These are phyloP conservation scores for Eulemur rubriventer DNA, from an alignment of 2,797 vertebrate genomes.

Conservation along the genomic window DNA sequence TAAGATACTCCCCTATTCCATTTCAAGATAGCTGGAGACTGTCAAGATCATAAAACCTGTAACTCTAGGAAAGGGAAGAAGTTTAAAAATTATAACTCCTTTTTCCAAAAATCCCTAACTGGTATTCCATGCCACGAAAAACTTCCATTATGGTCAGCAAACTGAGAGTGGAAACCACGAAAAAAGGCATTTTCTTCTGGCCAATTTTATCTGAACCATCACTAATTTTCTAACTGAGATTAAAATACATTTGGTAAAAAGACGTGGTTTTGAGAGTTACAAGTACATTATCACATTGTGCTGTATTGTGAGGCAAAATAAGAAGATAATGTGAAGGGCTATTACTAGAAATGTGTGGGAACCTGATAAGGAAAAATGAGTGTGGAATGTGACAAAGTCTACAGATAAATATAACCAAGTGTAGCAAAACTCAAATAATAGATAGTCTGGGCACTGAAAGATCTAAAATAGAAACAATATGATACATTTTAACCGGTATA, in stretches of 20 bases:
- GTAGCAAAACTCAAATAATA: not conserved
- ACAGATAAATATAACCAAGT: conserved; percentile 25
- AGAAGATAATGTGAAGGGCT: not conserved
- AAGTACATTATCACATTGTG: not conserved
- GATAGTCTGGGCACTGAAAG: conserved; percentile 1
- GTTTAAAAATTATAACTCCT: not conserved
- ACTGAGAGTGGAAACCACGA: not conserved
- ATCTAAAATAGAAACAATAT: not conserved
- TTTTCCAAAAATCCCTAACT: not conserved
- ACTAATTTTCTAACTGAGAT: conserved; percentile 46
- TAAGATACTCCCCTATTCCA: not conserved
- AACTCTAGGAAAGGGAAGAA: conserved; percentile 14
- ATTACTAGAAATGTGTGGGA: conserved; percentile 30
- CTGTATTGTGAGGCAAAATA: not conserved
- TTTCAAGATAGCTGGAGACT: not conserved
- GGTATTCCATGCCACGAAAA: not conserved
- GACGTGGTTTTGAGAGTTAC: not conserved
- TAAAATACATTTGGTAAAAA: conserved; percentile 27
- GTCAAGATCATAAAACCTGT: not conserved
- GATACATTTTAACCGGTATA: not conserved
- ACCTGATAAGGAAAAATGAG: conserved; percentile 43
- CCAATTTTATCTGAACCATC: conserved; percentile 23
- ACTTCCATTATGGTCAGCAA: not conserved
- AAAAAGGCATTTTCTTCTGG: conserved; percentile 28
- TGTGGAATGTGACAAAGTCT: conserved; percentile 21